phyloP scores from a whole-genome alignment of 2,113 vertebrate species.

The Anas platyrhynchos region DNA sequence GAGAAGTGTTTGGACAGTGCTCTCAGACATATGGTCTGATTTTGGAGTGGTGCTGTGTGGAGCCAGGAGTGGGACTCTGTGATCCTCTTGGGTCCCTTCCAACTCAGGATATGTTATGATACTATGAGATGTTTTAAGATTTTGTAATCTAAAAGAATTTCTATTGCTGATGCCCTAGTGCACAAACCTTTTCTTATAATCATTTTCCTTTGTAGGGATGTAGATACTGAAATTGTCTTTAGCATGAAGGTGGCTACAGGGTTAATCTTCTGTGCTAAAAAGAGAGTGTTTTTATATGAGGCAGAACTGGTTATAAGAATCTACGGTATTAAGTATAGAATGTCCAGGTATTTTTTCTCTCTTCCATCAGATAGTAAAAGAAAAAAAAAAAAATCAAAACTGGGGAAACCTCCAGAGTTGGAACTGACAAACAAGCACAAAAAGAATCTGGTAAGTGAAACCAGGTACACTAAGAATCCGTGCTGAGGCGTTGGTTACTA shows the following conservation, averaged over 20 bases:
- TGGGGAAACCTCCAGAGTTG: not conserved
- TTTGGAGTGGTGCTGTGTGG: not conserved
- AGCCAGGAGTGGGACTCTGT: not conserved
- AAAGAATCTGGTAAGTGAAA: constrained; percentile 6
- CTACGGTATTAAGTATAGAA: not conserved
- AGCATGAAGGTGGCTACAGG: not conserved
- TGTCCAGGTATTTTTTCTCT: not conserved
- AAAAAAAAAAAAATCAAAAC: not conserved
- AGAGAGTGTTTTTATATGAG: rapidly evolving
- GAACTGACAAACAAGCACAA: not conserved
- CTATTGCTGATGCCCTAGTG: not conserved
- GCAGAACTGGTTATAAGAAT: not conserved
- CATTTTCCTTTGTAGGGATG: not conserved
- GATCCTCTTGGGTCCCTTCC: not conserved
- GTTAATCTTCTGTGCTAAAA: not conserved
- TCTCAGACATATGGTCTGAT: not conserved
- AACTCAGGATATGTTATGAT: not conserved
- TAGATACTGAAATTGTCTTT: not conserved
- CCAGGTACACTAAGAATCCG: not conserved
- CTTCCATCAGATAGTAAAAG: not conserved
- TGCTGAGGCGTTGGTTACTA: not conserved
- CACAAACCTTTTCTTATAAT: not conserved
- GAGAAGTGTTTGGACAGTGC: not conserved
- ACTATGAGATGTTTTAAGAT: not conserved
- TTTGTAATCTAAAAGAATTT: not conserved